Conservation (phyloP, 1,140 invertebrate species). For the Sarcophaga bullata region DNA sequence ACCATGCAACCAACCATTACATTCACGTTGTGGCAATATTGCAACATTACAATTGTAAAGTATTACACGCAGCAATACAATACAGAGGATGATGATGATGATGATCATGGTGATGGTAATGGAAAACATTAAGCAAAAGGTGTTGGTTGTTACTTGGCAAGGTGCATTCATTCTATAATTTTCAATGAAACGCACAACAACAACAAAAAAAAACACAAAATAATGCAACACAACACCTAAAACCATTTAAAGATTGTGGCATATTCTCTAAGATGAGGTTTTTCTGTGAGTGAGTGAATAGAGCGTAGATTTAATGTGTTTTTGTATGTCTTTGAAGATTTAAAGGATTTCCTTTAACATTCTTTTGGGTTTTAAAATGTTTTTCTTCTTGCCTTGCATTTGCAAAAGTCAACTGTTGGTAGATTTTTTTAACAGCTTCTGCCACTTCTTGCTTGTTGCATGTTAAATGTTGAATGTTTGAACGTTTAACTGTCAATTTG, state of each 20-base stretch:
- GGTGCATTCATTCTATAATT: not conserved
- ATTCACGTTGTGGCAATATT: not conserved
- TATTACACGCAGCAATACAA: not conserved
- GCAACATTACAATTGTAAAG: not conserved
- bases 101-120: not conserved
- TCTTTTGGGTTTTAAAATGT: not conserved
- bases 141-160: conserved; percentile 30
- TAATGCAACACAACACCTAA: not conserved
- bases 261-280: not conserved
- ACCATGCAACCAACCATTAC: conserved; percentile 8
- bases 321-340: not conserved
- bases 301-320: no score
- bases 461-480: not conserved
- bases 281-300: not conserved
- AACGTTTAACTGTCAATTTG: not conserved
- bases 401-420: not conserved
- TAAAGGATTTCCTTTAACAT: conserved; percentile 25
- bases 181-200: not conserved
- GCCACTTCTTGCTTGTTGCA: not conserved
- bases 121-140: not conserved
- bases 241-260: not conserved
- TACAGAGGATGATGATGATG: not conserved
- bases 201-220: not conserved
- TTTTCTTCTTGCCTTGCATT: not conserved
- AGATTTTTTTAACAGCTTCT: not conserved